Base-by-base conservation (phyloP, 2,797 vertebrate genomes). In the Knipowitschia caucasica region DNA sequence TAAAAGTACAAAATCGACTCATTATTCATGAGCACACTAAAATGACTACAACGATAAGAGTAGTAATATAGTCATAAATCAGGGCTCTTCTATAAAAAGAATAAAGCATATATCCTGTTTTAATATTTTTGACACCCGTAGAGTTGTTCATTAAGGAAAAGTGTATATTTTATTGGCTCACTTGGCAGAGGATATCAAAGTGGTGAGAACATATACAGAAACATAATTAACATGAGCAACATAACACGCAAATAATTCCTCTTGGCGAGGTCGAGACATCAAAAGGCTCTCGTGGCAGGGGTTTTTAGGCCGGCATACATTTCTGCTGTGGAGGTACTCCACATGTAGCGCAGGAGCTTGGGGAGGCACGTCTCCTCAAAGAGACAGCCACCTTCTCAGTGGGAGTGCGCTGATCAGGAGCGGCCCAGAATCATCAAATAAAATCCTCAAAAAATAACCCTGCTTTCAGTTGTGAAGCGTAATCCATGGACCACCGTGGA, bases 161-260 rank as follows among this genome's bases (percentile, higher is more conserved):
- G 9, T 12, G 36, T 59, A 68, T 23, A 54, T 69, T 63, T 20
- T 17, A 62, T 39, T 47, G 31, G 44, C 23, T 33, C 33, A 29
- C 45, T 71, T 53, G 17, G 43, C 30, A 31, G 50, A 51, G 39
- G 38, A 75, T 73, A 77, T 54, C 69, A 71, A 73, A 63, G 24
- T 44, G 64, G 69, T 73, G 29, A 44, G 21, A 59, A 68, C 51
- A 63, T 51, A 63, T 51, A 53, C 14, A 59, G 53, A 75, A 72
- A 73, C 52, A 54, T 69, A 42, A 72, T 76, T 59, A 73, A 64
- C 35, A 64, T 55, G 56, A 80, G 71, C 43, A 75, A 69, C 72
- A 62, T 68, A 56, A 29, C 75, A 66, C 52, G 42, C 8, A 21
- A 47, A 55, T 67, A 73, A 71, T 56, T 74, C 60, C 47, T 53